A percentile compares a stretch with the other conserved stretches of the same genome.
These are phyloP conservation scores for Myiotriccus ornatus DNA, from an alignment of 2,797 vertebrate genomes.

Conservation along the genomic window DNA sequence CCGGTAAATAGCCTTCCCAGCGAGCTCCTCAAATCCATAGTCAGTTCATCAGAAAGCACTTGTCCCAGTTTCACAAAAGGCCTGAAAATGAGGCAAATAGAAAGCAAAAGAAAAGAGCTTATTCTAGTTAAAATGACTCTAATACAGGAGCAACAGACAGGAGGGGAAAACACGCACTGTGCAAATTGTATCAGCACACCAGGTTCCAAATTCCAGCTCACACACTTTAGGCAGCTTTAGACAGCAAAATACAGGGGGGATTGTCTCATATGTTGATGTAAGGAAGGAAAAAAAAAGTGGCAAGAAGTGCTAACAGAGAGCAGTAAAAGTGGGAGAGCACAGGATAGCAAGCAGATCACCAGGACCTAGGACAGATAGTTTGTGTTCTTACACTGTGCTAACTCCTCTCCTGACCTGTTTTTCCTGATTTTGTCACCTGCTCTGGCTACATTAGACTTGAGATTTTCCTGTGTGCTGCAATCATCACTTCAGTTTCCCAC, in stretches of 20 bases:
- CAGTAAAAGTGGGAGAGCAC: not conserved
- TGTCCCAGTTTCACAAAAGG: constrained; percentile 52
- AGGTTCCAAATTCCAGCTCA: not conserved
- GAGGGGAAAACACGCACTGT: not conserved
- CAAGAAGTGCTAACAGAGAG: not conserved
- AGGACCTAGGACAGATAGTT: not conserved
- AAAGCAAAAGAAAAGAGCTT: not conserved
- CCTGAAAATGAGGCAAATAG: constrained; percentile 25
- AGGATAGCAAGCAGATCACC: not conserved
- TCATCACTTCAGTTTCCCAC: not conserved
- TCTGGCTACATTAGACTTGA: not conserved
- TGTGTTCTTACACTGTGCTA: not conserved
- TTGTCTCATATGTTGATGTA: not conserved
- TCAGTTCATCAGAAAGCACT: constrained; percentile 5
- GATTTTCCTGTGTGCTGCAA: not conserved
- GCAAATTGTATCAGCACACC: not conserved
- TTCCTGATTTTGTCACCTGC: not conserved
- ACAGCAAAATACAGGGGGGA: not conserved
- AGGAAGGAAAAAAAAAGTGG: not conserved
- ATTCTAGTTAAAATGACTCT: not conserved
- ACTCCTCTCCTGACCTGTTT: not conserved
- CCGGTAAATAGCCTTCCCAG: constrained; percentile 46
- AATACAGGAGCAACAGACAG: not conserved
- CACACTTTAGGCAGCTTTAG: not conserved
- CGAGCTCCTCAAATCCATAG: constrained; percentile 24